Evolutionary conservation across 2,113 vertebrate species (phyloP), one percentile per base, ranked within the genome.

Genomic region (Caranx ignobilis): DNA sequence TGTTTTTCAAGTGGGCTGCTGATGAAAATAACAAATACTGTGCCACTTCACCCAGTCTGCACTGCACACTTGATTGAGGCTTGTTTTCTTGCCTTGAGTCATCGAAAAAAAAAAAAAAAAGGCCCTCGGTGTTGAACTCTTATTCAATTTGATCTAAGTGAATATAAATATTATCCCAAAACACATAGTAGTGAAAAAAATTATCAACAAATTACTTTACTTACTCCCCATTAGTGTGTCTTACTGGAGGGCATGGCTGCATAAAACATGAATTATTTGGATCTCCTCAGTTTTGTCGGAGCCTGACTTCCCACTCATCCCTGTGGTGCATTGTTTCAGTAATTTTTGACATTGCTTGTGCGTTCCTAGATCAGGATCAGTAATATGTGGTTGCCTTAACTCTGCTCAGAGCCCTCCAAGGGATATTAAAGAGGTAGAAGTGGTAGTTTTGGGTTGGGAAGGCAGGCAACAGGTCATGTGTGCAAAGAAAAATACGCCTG

Each of bases 301-400:
- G 60, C 61, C 63, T 50, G 47, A 78, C 69, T 34, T 77, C 80
- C 72, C 79, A 66, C 77, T 77, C 78, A 7, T 77, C 54, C 55
- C 67, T 76, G 62, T 57, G 21, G 56, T 74, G 77, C n/a, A 5
- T 31, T 59, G 10, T 37, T 79, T 81, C 66, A 41, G 47, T 55
- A 48, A 59, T 77, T 75, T 75, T 62, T 73, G 70, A 84, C 69
- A 64, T 26, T 26, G 48, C 34, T 10, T 57, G 31, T 75, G 70
- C 82, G 68, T 78, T 82, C 65, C 70, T 21, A 68, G 35, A 31
- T 39, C 69, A 56, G 57, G 71, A 81, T 89, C 56, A 43, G 83
- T 75, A 60, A 84, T 75, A 71, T 79, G 76, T 35, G 71, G 59
- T 26, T 78, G 81, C 83, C 52, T 55, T 43, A 72, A 85, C 81